Conservation (phyloP, 2,797 vertebrate genomes). For the Anguilla anguilla region DNA sequence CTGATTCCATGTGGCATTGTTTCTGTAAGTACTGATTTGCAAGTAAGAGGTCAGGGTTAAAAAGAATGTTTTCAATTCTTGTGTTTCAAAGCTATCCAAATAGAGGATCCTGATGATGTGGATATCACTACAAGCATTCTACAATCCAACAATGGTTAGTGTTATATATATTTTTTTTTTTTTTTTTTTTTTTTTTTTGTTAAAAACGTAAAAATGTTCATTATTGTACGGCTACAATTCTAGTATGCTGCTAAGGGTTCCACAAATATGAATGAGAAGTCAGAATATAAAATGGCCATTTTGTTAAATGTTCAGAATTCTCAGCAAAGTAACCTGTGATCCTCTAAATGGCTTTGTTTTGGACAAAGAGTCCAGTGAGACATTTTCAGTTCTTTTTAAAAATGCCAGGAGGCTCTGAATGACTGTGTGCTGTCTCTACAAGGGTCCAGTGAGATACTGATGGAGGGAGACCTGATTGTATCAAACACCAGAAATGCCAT, state of each 20-base stretch:
- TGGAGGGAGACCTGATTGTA: conserved; percentile 49
- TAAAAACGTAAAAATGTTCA: background rate
- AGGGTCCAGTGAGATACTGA: conserved; percentile 39
- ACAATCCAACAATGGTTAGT: conserved; percentile 45
- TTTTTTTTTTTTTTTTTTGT: background rate
- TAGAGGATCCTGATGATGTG: background rate
- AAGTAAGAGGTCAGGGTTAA: no score
- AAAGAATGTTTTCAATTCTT: background rate
- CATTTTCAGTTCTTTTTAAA: background rate
- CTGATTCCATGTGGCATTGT: no score
- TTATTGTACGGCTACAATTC: background rate
- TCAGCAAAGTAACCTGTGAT: background rate
- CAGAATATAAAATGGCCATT: background rate
- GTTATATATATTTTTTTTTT: background rate
- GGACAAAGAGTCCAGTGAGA: no score
- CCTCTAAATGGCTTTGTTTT: no score
- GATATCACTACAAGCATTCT: conserved; percentile 54
- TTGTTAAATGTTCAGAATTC: background rate
- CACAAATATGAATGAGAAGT: background rate
- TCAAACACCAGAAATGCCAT: conserved; percentile 53
- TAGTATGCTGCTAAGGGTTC: background rate
- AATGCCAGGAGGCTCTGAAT: background rate
- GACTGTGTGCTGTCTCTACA: background rate
- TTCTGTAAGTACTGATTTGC: no score
- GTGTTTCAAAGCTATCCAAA: background rate